Base-by-base conservation (phyloP, 2,797 vertebrate species). In the Cyprinodon diabolis region DNA sequence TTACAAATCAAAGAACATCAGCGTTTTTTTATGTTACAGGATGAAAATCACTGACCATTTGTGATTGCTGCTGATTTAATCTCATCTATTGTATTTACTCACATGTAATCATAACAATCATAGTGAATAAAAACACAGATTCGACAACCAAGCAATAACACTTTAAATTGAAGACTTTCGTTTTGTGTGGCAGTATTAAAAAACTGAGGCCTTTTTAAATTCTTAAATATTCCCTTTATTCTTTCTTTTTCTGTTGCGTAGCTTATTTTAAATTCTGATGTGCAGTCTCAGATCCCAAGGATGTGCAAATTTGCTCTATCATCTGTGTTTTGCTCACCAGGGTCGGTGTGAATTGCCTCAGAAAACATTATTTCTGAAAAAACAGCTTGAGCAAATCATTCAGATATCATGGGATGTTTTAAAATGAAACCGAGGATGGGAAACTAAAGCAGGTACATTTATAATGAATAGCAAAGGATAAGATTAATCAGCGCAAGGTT, bases 401-500 rank as follows among this genome's bases (percentile, higher is more conserved):
- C 84, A 80, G 75, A 69, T 74, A 83, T 83, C 80, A 79, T 78
- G 75, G 84, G 83, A 84, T 82, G 66, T 43, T 90, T 85, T 81
- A 77, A 88, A 85, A 85, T 73, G 49, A 89, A 85, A 84, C 71
- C 2, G 23, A 25, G 78, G 76, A 69, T 67, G 72, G 66, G 76
- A 87, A 58, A 67, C 81, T 13, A 77, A 91, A 92, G 90, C 82
- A 81, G 88, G 90, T 84, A 92, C 86, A 83, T 81, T 90, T 87
- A 90, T 93, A 92, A 93, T 91, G 92, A 90, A 87, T 76, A 78
- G 85, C 35, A 4, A 58, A 90, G 89, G 87, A 83, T 86, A 83
- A 88, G 89, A 89, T 88, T 85, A 94, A 95, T 94, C 91, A 94
- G 93, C 62, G n/a, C 77, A 43, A 71, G 12, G 81, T 82, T 85